A percentile compares a stretch with the other conserved stretches of the same genome.
Evolutionary conservation across 2,888 invertebrate genomes (phyloP).

Genomic region (Didymodactylos carnosus): DNA sequence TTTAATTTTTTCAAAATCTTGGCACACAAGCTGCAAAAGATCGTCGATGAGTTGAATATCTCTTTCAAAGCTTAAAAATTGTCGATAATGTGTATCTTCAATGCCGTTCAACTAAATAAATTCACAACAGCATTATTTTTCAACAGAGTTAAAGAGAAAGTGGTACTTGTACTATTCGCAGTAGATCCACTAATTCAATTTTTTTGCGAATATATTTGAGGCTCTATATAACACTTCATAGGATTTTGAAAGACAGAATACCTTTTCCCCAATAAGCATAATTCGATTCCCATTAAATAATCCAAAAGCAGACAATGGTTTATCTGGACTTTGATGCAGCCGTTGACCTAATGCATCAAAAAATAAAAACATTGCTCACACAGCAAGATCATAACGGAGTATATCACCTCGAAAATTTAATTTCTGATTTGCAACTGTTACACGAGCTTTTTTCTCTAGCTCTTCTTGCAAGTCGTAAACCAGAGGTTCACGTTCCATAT

Average conservation of each 20-base stretch:
- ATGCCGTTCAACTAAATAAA: not conserved
- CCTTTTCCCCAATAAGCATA: conserved; percentile 10
- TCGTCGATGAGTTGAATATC: conserved; percentile 9
- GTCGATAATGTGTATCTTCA: conserved; percentile 3
- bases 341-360: not conserved
- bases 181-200: not conserved
- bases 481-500: not conserved
- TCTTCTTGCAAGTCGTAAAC: conserved; percentile 3
- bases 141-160: not conserved
- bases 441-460: conserved; percentile 7
- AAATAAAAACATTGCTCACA: not conserved
- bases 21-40: not conserved
- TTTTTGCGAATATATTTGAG: too few relatives aligned
- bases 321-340: conserved; percentile 1
- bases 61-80: conserved; percentile 5
- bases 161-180: too few relatives aligned
- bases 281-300: conserved; percentile 6
- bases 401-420: conserved; percentile 5
- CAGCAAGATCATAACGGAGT: too few relatives aligned
- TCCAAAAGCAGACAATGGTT: conserved; percentile 1
- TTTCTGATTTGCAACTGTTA: not conserved
- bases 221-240: too few relatives aligned
- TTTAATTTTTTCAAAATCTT: not conserved
- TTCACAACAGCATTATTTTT: too few relatives aligned
- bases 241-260: too few relatives aligned